A percentile compares a stretch with the other conserved stretches of the same genome.
Evolutionary conservation across 2,888 invertebrate genomes (phyloP).

Genomic region (Augochlorella aurata): DNA sequence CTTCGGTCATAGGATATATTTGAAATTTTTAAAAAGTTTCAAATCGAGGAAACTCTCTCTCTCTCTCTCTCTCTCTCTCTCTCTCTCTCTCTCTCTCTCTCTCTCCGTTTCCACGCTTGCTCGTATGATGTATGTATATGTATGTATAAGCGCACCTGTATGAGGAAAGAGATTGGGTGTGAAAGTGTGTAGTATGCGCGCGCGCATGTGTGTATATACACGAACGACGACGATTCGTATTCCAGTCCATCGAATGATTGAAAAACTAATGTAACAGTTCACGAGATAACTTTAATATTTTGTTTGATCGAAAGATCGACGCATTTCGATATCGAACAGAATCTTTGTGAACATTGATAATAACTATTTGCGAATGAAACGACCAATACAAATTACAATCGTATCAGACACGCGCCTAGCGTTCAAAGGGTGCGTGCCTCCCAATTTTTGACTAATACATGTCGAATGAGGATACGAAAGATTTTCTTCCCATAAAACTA

Average conservation of each 20-base stretch:
- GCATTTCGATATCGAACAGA: not conserved
- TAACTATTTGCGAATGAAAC: not conserved
- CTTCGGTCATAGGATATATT: not conserved
- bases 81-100: not conserved
- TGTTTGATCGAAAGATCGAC: not conserved
- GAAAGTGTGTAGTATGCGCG: not conserved
- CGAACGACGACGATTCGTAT: not conserved
- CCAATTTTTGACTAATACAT: not conserved
- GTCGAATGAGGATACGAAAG: not conserved
- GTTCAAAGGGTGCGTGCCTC: slow-evolving; percentile 22
- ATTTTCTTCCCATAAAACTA: not conserved
- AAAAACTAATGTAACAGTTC: slow-evolving; percentile 39
- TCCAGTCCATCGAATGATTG: slow-evolving; percentile 35
- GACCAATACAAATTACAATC: slow-evolving; percentile 1
- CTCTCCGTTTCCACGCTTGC: not conserved
- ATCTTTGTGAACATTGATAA: not conserved
- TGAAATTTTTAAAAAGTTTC: slow-evolving; percentile 5
- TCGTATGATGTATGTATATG: not conserved
- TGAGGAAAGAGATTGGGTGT: not conserved
- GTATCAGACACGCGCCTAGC: not conserved
- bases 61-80: not conserved
- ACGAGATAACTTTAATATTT: slow-evolving; percentile 25
- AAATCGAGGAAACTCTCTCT: not conserved
- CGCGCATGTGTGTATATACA: not conserved
- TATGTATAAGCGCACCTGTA: not conserved